Conservation (phyloP, 2,797 vertebrate species). For the Silurus aristotelis region DNA sequence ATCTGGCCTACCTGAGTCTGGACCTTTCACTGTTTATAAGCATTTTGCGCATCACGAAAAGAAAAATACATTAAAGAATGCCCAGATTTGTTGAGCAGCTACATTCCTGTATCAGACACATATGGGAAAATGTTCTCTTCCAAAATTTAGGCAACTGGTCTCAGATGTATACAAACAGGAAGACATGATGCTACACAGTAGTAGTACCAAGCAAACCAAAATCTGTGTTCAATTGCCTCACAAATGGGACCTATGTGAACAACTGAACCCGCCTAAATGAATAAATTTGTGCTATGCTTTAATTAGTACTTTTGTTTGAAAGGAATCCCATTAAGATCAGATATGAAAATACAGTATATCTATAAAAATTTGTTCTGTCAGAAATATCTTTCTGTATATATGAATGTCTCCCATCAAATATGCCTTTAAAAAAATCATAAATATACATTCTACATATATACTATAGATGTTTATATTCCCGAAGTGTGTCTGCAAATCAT, state of each 20-base stretch:
- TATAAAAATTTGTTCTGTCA: background rate
- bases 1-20: no score
- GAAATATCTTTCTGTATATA: background rate
- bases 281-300: no score
- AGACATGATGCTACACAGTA: no score
- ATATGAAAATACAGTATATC: background rate
- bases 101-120: no score
- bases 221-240: background rate
- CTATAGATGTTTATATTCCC: background rate
- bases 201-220: no score
- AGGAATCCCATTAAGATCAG: background rate
- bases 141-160: no score
- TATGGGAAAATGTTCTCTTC: no score
- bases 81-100: no score
- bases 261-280: background rate
- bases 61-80: no score
- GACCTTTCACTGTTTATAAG: no score
- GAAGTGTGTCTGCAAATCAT: constrained; percentile 7
- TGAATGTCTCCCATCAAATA: background rate
- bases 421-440: background rate
- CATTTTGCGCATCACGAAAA: no score
- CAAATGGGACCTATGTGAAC: background rate
- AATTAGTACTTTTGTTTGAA: background rate
- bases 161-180: no score
- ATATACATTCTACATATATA: background rate